These are phyloP conservation scores for Acromyrmex charruanus DNA, from an alignment of 1,140 invertebrate genomes.

Conservation along the genomic window DNA sequence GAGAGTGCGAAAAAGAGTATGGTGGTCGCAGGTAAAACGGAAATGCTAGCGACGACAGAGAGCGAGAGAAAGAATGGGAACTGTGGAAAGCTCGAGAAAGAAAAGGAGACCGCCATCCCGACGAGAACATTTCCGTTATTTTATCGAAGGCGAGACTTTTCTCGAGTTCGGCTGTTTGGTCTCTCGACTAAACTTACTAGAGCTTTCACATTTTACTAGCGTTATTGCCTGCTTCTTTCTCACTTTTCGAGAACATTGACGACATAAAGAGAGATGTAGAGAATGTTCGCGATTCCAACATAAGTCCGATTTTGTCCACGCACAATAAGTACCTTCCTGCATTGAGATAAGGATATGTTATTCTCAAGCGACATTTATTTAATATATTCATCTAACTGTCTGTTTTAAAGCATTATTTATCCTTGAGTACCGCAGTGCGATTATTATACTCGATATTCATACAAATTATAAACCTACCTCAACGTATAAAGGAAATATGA, in stretches of 20 bases:
- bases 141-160: conserved; percentile 36
- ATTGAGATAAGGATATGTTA: background rate
- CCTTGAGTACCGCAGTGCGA: background rate
- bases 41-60: conserved; percentile 10
- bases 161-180: conserved; percentile 33
- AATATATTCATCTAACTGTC: background rate
- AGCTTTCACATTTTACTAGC: conserved; percentile 67
- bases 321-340: background rate
- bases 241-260: conserved; percentile 20
- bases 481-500: background rate
- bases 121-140: conserved; percentile 65
- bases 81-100: background rate
- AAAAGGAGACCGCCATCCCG: conserved; percentile 22
- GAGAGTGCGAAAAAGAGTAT: conserved; percentile 1
- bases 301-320: conserved; percentile 39
- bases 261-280: conserved; percentile 25
- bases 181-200: conserved; percentile 70
- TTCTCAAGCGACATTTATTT: background rate
- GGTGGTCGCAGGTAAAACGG: conserved; percentile 25
- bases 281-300: conserved; percentile 13
- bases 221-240: conserved; percentile 41
- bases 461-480: background rate
- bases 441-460: background rate
- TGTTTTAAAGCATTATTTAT: background rate
- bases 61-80: background rate